Evolutionary conservation across 2,888 invertebrate species (phyloP).

Genomic region (Protodeltote pygarga): DNA sequence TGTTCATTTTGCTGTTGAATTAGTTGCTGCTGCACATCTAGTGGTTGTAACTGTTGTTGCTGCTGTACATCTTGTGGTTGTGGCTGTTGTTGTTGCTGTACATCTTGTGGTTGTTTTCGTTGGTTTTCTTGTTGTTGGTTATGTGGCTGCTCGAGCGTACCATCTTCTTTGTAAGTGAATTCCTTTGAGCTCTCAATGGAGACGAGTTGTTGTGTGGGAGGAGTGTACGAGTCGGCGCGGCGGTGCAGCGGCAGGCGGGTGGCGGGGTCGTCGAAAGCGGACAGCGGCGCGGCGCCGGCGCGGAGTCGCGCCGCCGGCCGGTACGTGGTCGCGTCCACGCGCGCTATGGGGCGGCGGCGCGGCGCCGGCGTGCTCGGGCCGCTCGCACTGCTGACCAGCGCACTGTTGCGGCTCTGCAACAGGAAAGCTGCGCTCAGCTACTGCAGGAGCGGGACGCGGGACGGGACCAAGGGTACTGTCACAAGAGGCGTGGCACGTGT

Average conservation of each 20-base stretch:
- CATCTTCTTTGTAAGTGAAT: constrained; percentile 45
- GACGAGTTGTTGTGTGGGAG: constrained; percentile 61
- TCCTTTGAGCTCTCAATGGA: constrained; percentile 54
- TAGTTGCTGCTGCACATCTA: too few relatives aligned
- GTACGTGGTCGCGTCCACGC: constrained; percentile 75
- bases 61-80: constrained; percentile 1
- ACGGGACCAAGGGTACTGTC: background rate
- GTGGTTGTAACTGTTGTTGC: constrained; percentile 10
- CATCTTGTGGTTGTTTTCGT: constrained; percentile 4
- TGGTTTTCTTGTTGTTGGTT: constrained; percentile 26
- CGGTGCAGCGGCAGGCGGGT: constrained; percentile 70
- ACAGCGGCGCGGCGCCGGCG: constrained; percentile 64
- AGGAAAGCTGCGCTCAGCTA: constrained; percentile 77
- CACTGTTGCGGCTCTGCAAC: constrained; percentile 85
- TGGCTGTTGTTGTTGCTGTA: constrained; percentile 2
- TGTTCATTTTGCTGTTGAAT: background rate
- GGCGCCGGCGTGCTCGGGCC: constrained; percentile 26
- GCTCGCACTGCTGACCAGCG: constrained; percentile 61
- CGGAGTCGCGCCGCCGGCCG: constrained; percentile 69
- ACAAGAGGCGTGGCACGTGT: background rate
- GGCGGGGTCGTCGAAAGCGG: constrained; percentile 55
- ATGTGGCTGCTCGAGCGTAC: constrained; percentile 19
- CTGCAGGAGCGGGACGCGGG: constrained; percentile 35
- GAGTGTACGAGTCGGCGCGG: constrained; percentile 67
- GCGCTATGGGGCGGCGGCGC: constrained; percentile 48